Percentiles rank a stretch among this genome's conserved stretches.
These are phyloP conservation scores for Spisula subtruncata DNA, from an alignment of 2,888 invertebrate species.

Conservation along the genomic window DNA sequence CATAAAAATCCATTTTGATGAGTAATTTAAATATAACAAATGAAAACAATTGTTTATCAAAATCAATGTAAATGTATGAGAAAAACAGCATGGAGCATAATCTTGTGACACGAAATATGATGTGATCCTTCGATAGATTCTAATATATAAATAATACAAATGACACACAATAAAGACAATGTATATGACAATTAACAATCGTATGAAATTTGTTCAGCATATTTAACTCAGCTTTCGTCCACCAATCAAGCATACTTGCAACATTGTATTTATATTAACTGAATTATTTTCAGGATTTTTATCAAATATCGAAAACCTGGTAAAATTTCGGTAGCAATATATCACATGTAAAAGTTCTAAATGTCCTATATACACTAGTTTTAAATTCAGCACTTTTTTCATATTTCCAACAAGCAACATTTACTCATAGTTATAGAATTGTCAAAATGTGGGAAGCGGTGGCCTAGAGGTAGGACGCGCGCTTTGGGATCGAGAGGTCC, in stretches of 20 bases:
- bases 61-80: neutral
- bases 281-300: no score
- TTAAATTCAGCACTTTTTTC: no score
- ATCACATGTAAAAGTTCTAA: no score
- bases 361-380: no score
- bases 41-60: neutral
- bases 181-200: constrained; percentile 17
- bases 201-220: neutral
- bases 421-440: no score
- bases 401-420: no score
- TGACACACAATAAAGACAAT: constrained; percentile 22
- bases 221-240: neutral
- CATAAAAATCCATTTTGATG: neutral
- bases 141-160: constrained; percentile 29
- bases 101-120: constrained; percentile 12
- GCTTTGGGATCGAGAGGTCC: no score
- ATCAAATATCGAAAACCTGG: no score
- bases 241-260: neutral
- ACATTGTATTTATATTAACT: neutral
- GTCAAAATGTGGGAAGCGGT: no score
- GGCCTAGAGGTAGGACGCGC: no score
- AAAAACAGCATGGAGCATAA: neutral
- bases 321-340: no score
- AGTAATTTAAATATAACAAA: neutral
- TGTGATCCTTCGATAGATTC: constrained; percentile 13